A percentile compares a stretch with the other conserved stretches of the same genome.
phyloP scores from a whole-genome alignment of 2,888 invertebrate species.

The Scrobipalpa costella region DNA sequence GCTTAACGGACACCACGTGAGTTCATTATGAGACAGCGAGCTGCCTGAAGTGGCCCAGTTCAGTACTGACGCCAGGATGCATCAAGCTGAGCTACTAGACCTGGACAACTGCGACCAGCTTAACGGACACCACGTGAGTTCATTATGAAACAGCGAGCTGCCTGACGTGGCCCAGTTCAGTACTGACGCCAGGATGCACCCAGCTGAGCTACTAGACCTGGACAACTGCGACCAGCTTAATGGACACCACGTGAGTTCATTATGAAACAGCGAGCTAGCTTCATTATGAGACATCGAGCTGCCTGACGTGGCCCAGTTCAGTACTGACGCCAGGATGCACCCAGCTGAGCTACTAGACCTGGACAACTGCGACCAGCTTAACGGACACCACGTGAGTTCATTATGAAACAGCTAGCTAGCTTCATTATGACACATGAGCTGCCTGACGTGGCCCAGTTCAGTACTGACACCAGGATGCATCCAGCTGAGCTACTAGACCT shows the following conservation, averaged over 20 bases:
- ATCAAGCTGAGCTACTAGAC: constrained; percentile 82
- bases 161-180: constrained; percentile 84
- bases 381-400: constrained; percentile 76
- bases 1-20: constrained; percentile 80
- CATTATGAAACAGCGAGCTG: constrained; percentile 68
- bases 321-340: constrained; percentile 82
- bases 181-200: constrained; percentile 82
- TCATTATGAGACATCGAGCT: constrained; percentile 83
- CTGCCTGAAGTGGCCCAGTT: constrained; percentile 83
- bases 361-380: constrained; percentile 77
- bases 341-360: constrained; percentile 82
- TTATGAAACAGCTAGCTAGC: too few relatives aligned
- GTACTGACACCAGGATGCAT: constrained; percentile 82
- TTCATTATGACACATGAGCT: too few relatives aligned
- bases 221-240: constrained; percentile 79
- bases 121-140: constrained; percentile 79
- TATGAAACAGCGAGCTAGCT: too few relatives aligned
- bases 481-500: constrained; percentile 82
- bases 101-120: constrained; percentile 78
- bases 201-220: constrained; percentile 80
- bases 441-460: constrained; percentile 83
- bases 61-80: constrained; percentile 81
- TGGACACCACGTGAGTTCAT: constrained; percentile 75
- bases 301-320: constrained; percentile 83
- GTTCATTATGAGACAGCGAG: constrained; percentile 71